Base-by-base conservation (phyloP, 2,797 vertebrate species). In the Cyprinodon diabolis region DNA sequence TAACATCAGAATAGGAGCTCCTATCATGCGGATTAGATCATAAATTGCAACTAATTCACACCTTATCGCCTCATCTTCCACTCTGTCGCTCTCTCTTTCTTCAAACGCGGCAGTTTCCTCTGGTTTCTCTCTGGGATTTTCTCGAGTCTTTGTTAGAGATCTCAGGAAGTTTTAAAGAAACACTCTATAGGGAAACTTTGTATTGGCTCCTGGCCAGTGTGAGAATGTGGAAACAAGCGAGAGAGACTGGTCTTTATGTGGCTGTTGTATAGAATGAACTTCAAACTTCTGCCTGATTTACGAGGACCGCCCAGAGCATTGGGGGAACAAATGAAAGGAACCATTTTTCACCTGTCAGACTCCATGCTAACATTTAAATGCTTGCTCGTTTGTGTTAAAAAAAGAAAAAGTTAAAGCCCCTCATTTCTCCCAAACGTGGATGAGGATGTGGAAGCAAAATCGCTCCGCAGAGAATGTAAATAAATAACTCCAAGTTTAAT, bases 221-320 rank as follows among this genome's bases (percentile, higher is more conserved):
- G 81, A 68, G 86, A 85, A 82, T 69, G 82, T 84, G 71, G 73
- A 86, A 70, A 77, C 83, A 68, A 79, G 85, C 23, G 19, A 87
- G 85, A 79, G 72, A 76, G 84, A 80, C 15, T 65, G 66, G 65
- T 80, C 78, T 90, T 89, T 90, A 88, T 88, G 74, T 76, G 80
- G 82, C 79, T 54, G 80, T 37, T 35, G 85, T 76, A 85, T 75
- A 90, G 86, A 89, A 86, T 77, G 75, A 83, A 85, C 77, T 79
- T 86, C 88, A 89, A 85, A 86, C 86, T 69, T 86, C 78, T 86
- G 66, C 25, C 79, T 80, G 81, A 90, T 90, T 92, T 87, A 92
- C 45, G 68, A 83, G 71, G 76, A 75, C 80, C 79, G 84, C 81
- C 80, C 72, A 66, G 69, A 71, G 74, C 74, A 84, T 68, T 10